phyloP scores from a whole-genome alignment of 2,113 vertebrate species.

The Syngnathus typhle region DNA sequence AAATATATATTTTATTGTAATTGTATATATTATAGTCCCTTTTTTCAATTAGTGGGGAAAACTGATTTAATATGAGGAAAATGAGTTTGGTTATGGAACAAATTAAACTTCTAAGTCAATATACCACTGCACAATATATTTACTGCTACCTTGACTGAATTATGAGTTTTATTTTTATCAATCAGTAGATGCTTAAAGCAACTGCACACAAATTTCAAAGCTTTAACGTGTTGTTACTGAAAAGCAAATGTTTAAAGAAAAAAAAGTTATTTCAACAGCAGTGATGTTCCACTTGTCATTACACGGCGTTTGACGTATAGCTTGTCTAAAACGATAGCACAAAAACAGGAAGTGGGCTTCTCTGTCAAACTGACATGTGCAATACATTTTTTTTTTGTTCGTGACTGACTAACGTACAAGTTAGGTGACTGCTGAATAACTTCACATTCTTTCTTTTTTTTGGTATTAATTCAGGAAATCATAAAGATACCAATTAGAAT shows the following conservation, averaged over 20 bases:
- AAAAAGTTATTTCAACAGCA: constrained; percentile 11
- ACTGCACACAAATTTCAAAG: neutral
- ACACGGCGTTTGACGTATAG: constrained; percentile 11
- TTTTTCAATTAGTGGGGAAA: neutral
- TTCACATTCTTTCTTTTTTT: too few relatives aligned
- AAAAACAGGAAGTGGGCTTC: constrained; percentile 52
- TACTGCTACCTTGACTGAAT: neutral
- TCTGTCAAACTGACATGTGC: constrained; percentile 47
- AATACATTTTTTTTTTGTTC: neutral
- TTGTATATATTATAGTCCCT: neutral
- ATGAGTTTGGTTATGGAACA: neutral
- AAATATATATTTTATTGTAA: neutral
- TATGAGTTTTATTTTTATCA: too few relatives aligned
- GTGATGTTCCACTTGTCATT: constrained; percentile 4
- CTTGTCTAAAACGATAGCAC: constrained; percentile 12
- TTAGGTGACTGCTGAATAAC: neutral
- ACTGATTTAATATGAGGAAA: neutral
- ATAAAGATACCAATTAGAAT: too few relatives aligned
- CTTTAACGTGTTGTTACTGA: neutral
- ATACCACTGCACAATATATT: neutral
- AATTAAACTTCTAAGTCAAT: neutral
- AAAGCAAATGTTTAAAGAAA: neutral
- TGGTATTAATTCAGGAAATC: too few relatives aligned
- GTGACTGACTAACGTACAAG: neutral
- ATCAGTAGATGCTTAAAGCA: neutral